These are phyloP conservation scores for Propsilocerus akamusi DNA, from an alignment of 1,140 invertebrate genomes.

Conservation along the genomic window DNA sequence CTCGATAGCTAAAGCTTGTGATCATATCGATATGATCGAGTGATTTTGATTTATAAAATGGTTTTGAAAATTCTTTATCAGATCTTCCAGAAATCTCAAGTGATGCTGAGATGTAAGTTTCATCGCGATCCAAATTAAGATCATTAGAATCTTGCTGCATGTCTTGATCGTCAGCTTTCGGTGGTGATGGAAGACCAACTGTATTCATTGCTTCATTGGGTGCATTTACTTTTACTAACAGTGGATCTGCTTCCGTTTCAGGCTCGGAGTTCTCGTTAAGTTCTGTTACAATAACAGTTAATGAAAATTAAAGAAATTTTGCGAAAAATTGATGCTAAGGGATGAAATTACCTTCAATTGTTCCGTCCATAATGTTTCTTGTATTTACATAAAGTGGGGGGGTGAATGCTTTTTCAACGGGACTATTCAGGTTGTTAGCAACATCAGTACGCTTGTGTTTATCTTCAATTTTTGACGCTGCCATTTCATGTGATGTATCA, in stretches of 20 bases:
- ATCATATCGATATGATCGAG: constrained; percentile 6
- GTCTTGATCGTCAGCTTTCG: neutral
- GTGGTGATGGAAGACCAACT: constrained; percentile 14
- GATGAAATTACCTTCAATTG: neutral
- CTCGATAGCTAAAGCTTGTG: neutral
- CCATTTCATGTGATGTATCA: constrained; percentile 37
- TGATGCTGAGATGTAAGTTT: constrained; percentile 19
- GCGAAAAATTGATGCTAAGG: neutral
- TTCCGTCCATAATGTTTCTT: neutral
- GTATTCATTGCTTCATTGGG: constrained; percentile 18
- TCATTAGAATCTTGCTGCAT: constrained; percentile 1
- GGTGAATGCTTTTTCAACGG: constrained; percentile 25
- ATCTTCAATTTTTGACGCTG: constrained; percentile 24
- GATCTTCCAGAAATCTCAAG: constrained; percentile 18
- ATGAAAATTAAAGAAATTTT: too few relatives aligned
- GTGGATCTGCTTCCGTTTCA: neutral
- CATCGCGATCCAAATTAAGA: constrained; percentile 12
- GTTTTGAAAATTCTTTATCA: constrained; percentile 4
- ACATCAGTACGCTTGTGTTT: constrained; percentile 22
- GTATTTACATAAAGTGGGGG: constrained; percentile 8
- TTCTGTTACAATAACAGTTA: neutral
- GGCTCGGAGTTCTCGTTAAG: neutral
- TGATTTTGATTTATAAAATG: constrained; percentile 19
- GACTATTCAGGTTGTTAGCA: constrained; percentile 20
- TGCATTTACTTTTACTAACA: neutral